Percentiles rank a stretch among this genome's conserved stretches.
phyloP scores from a whole-genome alignment of 1,140 invertebrate species.

The Leptinotarsa undecemlineata region DNA sequence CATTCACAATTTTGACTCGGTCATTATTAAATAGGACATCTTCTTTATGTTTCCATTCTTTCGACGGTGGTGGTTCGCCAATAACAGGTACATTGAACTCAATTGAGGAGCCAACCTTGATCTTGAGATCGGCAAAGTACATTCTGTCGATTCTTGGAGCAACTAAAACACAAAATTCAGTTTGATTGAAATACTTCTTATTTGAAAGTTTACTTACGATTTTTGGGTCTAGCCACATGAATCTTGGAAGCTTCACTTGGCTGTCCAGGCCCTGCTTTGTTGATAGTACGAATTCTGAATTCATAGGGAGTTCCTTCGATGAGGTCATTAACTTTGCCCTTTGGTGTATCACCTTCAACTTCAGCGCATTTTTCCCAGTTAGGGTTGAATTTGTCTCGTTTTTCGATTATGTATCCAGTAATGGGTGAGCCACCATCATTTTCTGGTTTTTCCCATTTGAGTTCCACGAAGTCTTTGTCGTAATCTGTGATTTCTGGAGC shows the following conservation, averaged over 20 bases:
- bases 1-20: conserved; percentile 80
- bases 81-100: conserved; percentile 92
- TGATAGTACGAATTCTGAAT: conserved; percentile 92
- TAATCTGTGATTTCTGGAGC: conserved; percentile 89
- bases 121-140: conserved; percentile 89
- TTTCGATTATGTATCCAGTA: conserved; percentile 93
- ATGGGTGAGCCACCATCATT: conserved; percentile 88
- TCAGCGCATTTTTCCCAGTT: conserved; percentile 88
- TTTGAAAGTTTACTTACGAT: conserved; percentile 62
- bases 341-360: conserved; percentile 80
- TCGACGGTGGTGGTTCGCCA: conserved; percentile 91
- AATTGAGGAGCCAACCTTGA: conserved; percentile 89
- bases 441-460: conserved; percentile 89
- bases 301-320: conserved; percentile 91
- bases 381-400: conserved; percentile 87
- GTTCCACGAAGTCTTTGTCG: conserved; percentile 90
- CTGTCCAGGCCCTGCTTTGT: conserved; percentile 90
- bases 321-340: conserved; percentile 82
- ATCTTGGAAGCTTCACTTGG: conserved; percentile 87
- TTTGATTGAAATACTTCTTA: not conserved
- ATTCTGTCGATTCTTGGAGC: conserved; percentile 92
- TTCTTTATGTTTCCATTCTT: conserved; percentile 89
- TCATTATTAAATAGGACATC: conserved; percentile 78
- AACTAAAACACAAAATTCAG: conserved; percentile 59
- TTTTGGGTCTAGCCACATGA: conserved; percentile 89